A percentile compares a stretch with the other conserved stretches of the same genome.
phyloP scores from a whole-genome alignment of 2,797 vertebrate genomes.

The Notolepis coatsorum region DNA sequence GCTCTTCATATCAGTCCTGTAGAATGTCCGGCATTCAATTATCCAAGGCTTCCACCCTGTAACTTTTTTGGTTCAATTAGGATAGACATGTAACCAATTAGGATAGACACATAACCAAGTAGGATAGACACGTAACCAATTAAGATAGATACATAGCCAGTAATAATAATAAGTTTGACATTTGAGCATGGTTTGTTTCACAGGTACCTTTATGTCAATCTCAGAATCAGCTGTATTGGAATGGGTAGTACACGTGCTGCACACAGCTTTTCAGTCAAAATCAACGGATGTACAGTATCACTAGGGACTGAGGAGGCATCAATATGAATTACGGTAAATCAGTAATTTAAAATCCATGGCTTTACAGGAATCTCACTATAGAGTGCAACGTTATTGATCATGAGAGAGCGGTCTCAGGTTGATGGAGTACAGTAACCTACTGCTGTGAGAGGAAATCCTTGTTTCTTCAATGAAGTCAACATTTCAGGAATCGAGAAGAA shows the following conservation, averaged over 20 bases:
- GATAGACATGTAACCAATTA: too few species aligned
- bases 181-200: not conserved
- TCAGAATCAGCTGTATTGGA: not conserved
- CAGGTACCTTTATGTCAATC: not conserved
- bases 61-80: too few species aligned
- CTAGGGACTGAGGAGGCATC: too few species aligned
- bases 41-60: too few species aligned
- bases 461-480: not conserved
- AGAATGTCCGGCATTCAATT: too few species aligned
- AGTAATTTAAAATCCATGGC: constrained; percentile 25
- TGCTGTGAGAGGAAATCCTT: not conserved
- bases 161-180: too few species aligned
- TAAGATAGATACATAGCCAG: too few species aligned
- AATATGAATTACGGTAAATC: constrained; percentile 33
- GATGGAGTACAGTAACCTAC: not conserved
- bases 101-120: too few species aligned
- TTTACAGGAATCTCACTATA: constrained; percentile 27
- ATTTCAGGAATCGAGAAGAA: too few species aligned
- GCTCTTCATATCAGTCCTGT: too few species aligned
- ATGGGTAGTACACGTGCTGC: not conserved
- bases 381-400: constrained; percentile 40
- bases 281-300: constrained; percentile 5
- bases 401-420: constrained; percentile 9
- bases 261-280: not conserved
- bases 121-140: too few species aligned